These are phyloP conservation scores for Aegypius monachus DNA, from an alignment of 2,113 vertebrate species.

Conservation along the genomic window DNA sequence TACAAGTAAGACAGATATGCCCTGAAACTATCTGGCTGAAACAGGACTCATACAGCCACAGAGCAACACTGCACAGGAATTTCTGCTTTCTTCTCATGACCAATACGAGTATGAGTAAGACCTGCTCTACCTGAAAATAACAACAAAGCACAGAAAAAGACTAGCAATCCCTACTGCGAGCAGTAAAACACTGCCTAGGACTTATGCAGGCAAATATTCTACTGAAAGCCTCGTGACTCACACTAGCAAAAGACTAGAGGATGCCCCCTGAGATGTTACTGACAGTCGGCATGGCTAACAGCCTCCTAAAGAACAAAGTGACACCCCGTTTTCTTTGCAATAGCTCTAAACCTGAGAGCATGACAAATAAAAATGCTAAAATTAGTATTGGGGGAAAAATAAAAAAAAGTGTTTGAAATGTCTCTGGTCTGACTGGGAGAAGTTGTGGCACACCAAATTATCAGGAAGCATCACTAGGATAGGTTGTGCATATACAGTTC, in stretches of 20 bases:
- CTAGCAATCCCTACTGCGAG: neutral
- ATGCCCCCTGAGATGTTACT: neutral
- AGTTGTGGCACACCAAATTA: neutral
- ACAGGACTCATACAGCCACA: conserved; percentile 10
- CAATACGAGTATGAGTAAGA: neutral
- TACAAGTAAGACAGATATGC: neutral
- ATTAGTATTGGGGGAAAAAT: neutral
- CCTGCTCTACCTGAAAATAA: conserved; percentile 4
- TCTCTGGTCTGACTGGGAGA: conserved; percentile 10
- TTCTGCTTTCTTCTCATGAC: neutral
- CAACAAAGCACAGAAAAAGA: neutral
- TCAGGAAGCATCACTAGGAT: conserved; percentile 42
- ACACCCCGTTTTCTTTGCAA: neutral
- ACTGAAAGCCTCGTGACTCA: neutral
- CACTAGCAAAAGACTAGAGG: neutral
- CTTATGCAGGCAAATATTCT: neutral
- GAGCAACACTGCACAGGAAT: neutral
- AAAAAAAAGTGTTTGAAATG: neutral
- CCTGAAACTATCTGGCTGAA: neutral
- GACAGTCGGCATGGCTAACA: neutral
- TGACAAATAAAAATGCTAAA: conserved; percentile 13
- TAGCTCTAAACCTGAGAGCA: conserved; percentile 16
- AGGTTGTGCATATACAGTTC: conserved; percentile 46
- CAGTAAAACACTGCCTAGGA: conserved; percentile 8
- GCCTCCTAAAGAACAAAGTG: neutral